Percentiles rank a stretch among this genome's conserved stretches.
Conservation (phyloP, 2,797 vertebrate genomes). For the Thamnophis elegans region DNA sequence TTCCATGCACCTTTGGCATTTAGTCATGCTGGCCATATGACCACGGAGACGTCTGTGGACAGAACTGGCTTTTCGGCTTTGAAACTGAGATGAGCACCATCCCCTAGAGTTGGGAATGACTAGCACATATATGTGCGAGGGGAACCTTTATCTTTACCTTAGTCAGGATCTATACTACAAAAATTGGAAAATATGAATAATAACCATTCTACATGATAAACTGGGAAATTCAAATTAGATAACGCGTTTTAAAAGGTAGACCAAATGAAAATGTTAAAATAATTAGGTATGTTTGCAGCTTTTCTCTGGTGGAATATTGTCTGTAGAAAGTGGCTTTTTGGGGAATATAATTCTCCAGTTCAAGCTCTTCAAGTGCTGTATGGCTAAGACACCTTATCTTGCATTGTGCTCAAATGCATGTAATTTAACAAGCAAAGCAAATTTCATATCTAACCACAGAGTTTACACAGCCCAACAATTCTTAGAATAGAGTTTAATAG, state of each 20-base stretch:
- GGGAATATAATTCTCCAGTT: neutral
- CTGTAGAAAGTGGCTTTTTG: neutral
- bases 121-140: too few relatives aligned
- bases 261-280: neutral
- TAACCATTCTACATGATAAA: neutral
- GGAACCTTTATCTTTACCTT: too few relatives aligned
- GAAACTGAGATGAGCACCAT: too few relatives aligned
- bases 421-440: slow-evolving; percentile 46
- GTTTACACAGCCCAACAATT: neutral
- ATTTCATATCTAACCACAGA: slow-evolving; percentile 50
- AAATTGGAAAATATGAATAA: neutral
- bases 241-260: neutral
- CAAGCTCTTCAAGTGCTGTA: neutral
- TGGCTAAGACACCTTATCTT: neutral
- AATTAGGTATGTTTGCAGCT: neutral
- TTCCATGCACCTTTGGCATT: too few relatives aligned
- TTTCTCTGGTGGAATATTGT: neutral
- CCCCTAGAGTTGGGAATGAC: too few relatives aligned
- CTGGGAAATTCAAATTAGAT: neutral
- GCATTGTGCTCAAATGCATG: neutral
- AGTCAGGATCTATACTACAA: neutral
- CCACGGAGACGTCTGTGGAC: too few relatives aligned
- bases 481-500: neutral
- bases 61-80: too few relatives aligned
- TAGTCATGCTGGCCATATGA: too few relatives aligned